A percentile compares a stretch with the other conserved stretches of the same genome.
Conservation (phyloP, 1,140 invertebrate species). For the Drosophila watanabei region DNA sequence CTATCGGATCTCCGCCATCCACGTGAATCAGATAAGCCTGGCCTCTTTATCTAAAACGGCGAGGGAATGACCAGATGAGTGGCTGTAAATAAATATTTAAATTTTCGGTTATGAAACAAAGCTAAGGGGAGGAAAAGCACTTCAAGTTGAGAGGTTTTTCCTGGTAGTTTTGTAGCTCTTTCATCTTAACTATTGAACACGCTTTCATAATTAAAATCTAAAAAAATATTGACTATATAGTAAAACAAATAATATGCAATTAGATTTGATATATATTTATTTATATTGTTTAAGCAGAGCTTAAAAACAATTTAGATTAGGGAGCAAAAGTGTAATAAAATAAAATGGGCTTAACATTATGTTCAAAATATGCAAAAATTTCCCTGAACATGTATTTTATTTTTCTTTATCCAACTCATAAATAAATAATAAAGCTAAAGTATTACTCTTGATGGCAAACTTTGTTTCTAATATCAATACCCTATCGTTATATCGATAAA, state of each 20-base stretch:
- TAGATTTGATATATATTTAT: neutral
- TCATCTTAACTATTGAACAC: neutral
- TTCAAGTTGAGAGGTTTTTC: neutral
- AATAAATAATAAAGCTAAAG: neutral
- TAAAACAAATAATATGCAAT: neutral
- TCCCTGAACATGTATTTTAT: too few relatives aligned
- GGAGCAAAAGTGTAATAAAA: too few relatives aligned
- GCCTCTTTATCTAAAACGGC: constrained; percentile 26
- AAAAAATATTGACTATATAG: neutral
- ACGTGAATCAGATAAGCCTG: constrained; percentile 50
- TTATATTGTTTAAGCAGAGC: neutral
- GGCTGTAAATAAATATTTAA: constrained; percentile 10
- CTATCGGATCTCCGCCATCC: constrained; percentile 14
- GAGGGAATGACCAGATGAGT: constrained; percentile 20
- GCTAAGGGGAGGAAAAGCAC: neutral
- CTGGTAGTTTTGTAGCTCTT: neutral
- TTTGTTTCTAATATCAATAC: too few relatives aligned
- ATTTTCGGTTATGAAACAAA: constrained; percentile 1
- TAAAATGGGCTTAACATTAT: too few relatives aligned
- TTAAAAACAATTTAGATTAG: neutral
- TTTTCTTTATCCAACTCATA: too few relatives aligned
- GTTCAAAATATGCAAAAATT: too few relatives aligned
- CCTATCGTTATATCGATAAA: too few relatives aligned
- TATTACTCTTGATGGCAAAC: too few relatives aligned
- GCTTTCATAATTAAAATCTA: neutral